phyloP scores from a whole-genome alignment of 2,888 invertebrate species.

The Eupithecia subumbrata region DNA sequence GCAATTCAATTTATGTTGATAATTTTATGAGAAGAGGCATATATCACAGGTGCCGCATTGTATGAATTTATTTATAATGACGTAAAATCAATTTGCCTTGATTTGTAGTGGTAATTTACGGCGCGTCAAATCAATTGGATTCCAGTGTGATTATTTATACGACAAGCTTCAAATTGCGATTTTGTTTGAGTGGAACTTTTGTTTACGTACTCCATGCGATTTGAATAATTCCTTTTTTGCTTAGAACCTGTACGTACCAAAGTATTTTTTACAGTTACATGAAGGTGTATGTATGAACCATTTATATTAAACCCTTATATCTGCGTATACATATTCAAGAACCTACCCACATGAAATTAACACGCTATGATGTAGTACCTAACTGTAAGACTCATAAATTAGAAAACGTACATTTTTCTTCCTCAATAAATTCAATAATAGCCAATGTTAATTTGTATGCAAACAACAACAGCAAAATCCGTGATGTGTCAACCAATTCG shows the following conservation, averaged over 20 bases:
- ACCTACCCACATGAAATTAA: background rate
- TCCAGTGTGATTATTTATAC: slow-evolving; percentile 2
- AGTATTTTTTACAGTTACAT: background rate
- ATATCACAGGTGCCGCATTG: background rate
- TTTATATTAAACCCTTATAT: too few species aligned
- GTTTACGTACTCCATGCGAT: background rate
- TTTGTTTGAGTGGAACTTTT: background rate
- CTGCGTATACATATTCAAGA: too few species aligned
- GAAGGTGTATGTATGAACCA: too few species aligned
- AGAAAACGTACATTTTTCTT: background rate
- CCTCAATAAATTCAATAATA: slow-evolving; percentile 1
- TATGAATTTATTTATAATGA: background rate
- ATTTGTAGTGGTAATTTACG: slow-evolving; percentile 10
- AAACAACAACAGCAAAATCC: slow-evolving; percentile 15
- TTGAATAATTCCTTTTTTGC: background rate
- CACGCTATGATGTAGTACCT: background rate
- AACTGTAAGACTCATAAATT: background rate
- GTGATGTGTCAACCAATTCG: slow-evolving; percentile 40
- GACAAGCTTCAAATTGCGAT: background rate
- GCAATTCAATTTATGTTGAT: background rate
- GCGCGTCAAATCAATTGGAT: slow-evolving; percentile 14
- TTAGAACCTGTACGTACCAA: background rate
- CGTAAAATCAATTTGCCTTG: slow-evolving; percentile 1
- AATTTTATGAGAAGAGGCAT: background rate
- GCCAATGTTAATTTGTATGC: slow-evolving; percentile 31